Evolutionary conservation across 2,113 vertebrate genomes (phyloP).

Genomic region (Dissostichus mawsoni): DNA sequence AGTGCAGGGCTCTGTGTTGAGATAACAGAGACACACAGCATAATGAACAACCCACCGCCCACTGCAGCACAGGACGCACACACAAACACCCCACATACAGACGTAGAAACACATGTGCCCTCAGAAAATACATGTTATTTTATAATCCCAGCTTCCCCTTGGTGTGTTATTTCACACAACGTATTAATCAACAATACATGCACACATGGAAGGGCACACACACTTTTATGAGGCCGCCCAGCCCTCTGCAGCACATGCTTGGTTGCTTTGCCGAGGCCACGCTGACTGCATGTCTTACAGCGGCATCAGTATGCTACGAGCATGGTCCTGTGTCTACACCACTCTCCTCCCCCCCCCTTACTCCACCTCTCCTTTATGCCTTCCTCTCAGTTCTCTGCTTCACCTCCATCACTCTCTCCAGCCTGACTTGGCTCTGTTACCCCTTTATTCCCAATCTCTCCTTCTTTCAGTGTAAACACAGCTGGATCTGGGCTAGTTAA

Average conservation of each 20-base stretch:
- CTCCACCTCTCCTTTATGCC: slow-evolving; percentile 60
- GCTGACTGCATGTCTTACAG: slow-evolving; percentile 72
- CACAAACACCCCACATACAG: slow-evolving; percentile 10
- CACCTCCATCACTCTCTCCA: slow-evolving; percentile 61
- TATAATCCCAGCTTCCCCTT: background rate
- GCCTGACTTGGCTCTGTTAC: slow-evolving; percentile 28
- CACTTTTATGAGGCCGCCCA: slow-evolving; percentile 18
- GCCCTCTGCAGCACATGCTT: slow-evolving; percentile 68
- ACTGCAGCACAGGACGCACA: slow-evolving; percentile 49
- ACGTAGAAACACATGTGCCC: background rate
- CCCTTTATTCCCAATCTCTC: slow-evolving; percentile 30
- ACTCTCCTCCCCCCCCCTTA: slow-evolving; percentile 45
- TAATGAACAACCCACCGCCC: slow-evolving; percentile 62
- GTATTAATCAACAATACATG: background rate
- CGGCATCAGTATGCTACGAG: slow-evolving; percentile 79
- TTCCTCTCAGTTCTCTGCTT: slow-evolving; percentile 50
- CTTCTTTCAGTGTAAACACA: slow-evolving; percentile 32
- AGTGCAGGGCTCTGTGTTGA: slow-evolving; percentile 54
- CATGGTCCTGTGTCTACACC: slow-evolving; percentile 69
- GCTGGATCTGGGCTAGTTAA: background rate
- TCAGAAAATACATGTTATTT: background rate
- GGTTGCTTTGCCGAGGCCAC: slow-evolving; percentile 65
- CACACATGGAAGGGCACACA: slow-evolving; percentile 18
- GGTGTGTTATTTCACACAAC: background rate
- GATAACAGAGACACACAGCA: slow-evolving; percentile 74